Evolutionary conservation across 1,140 invertebrate species (phyloP).

Genomic region (Trigoniulus corallinus): DNA sequence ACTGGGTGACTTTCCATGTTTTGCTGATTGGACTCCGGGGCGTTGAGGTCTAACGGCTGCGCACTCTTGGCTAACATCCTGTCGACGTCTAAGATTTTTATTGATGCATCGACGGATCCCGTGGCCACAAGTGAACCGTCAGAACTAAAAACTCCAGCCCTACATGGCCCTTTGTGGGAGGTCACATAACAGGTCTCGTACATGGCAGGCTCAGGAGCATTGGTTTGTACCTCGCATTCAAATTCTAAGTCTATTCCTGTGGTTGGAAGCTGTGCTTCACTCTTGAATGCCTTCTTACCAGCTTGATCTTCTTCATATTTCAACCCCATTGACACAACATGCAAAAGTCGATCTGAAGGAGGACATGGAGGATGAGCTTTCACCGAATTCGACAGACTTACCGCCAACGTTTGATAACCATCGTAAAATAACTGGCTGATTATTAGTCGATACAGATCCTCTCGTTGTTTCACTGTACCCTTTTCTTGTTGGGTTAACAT

Average conservation of each 20-base stretch:
- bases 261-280: slow-evolving; percentile 24
- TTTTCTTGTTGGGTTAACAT: no score
- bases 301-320: slow-evolving; percentile 53
- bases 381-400: slow-evolving; percentile 56
- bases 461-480: not conserved
- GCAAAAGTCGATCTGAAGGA: slow-evolving; percentile 77
- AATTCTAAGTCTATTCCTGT: slow-evolving; percentile 76
- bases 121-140: slow-evolving; percentile 94
- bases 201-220: slow-evolving; percentile 81
- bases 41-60: slow-evolving; percentile 23
- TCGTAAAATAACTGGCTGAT: slow-evolving; percentile 70
- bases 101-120: slow-evolving; percentile 93
- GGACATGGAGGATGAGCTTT: slow-evolving; percentile 83
- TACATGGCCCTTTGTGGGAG: slow-evolving; percentile 90
- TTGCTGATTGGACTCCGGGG: slow-evolving; percentile 33
- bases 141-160: slow-evolving; percentile 82
- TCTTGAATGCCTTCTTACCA: slow-evolving; percentile 4
- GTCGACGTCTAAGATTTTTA: slow-evolving; percentile 97
- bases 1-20: slow-evolving; percentile 89
- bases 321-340: slow-evolving; percentile 68
- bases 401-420: slow-evolving; percentile 77
- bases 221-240: slow-evolving; percentile 74
- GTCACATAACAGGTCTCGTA: slow-evolving; percentile 99
- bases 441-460: not conserved
- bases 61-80: slow-evolving; percentile 80